These are phyloP conservation scores for Recurvirostra avosetta DNA, from an alignment of 2,113 vertebrate species.

Conservation along the genomic window DNA sequence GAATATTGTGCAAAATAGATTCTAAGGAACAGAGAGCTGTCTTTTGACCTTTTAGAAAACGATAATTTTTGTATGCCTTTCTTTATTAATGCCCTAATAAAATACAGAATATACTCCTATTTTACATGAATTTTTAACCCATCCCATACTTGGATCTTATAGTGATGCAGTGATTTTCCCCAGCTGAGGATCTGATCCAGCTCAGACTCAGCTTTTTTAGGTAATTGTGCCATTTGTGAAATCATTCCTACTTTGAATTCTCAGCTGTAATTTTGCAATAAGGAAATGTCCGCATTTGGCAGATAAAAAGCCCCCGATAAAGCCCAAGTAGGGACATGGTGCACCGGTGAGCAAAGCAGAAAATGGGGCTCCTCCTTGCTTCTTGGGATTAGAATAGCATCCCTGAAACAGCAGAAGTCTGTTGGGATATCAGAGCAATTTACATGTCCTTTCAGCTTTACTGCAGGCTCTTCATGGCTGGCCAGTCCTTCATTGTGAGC, in stretches of 20 bases:
- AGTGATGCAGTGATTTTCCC: not conserved
- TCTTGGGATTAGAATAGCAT: slow-evolving; percentile 47
- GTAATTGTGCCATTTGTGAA: not conserved
- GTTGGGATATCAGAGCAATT: slow-evolving; percentile 55
- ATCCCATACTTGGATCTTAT: not conserved
- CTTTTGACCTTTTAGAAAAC: slow-evolving; percentile 44
- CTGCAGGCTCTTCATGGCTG: slow-evolving; percentile 60
- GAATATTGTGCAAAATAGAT: slow-evolving; percentile 22
- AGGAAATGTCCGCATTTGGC: not conserved
- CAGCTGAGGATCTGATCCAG: not conserved
- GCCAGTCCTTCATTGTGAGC: slow-evolving; percentile 50
- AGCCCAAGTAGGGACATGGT: not conserved
- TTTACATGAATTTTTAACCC: slow-evolving; percentile 19
- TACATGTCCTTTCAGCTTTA: slow-evolving; percentile 61
- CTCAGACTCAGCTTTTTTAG: slow-evolving; percentile 20
- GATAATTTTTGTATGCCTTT: slow-evolving; percentile 6
- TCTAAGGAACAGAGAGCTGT: not conserved
- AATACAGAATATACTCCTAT: not conserved
- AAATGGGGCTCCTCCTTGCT: slow-evolving; percentile 27
- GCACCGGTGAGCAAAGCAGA: not conserved
- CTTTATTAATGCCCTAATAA: slow-evolving; percentile 35
- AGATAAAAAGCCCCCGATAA: slow-evolving; percentile 11
- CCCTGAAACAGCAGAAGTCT: slow-evolving; percentile 46
- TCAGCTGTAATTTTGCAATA: not conserved
- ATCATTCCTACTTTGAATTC: not conserved